Evolutionary conservation across 2,113 vertebrate genomes (phyloP), one percentile per base, ranked within the genome.

Genomic region (Gallinago undulata): DNA sequence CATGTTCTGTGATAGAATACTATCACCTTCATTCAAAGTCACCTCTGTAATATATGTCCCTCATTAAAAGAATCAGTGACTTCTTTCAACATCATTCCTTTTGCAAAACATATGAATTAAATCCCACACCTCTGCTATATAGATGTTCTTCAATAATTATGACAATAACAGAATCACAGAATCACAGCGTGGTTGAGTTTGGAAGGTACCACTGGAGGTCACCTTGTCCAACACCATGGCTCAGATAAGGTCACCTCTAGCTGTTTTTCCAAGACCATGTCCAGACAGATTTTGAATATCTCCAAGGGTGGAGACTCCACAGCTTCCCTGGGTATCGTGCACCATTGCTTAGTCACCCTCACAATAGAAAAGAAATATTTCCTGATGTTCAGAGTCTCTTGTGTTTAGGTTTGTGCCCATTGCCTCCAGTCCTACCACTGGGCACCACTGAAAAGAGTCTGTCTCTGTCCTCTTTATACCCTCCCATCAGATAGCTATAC

Each of bases 91-190:
- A 51, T 62, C 6, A 33, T 43, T 66, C 13, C 13, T 83, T 53
- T 39, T 39, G 5, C 10, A 60, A 90, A 90, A 82, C 6, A 15
- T 3, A 22, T 66, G 10, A 79, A 56, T 69, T 79, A 53, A 8
- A 15, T 47, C 35, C 19, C 2, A 0, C 22, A 64, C 19, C 10
- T 89, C 13, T 1, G 2, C 16, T 51, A 6, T 7, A n/a, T 3
- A 55, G 28, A n/a, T 14, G 31, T 31, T 64, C 5, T 35, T 68
- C 19, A 68, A 57, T 50, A 81, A 48, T 67, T 73, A 50, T 37
- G n/a, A 78, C 28, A 67, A 39, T 57, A 30, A 51, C 47, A 84
- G 33, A 74, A 60, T 57, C 28, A 47, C 19, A 47, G 37, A 53
- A 41, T 64, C 33, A 55, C 13, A 48, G 37, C 33, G 28, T 19